Conservation (phyloP, 2,113 vertebrate genomes). For the Leucopsar rothschildi region DNA sequence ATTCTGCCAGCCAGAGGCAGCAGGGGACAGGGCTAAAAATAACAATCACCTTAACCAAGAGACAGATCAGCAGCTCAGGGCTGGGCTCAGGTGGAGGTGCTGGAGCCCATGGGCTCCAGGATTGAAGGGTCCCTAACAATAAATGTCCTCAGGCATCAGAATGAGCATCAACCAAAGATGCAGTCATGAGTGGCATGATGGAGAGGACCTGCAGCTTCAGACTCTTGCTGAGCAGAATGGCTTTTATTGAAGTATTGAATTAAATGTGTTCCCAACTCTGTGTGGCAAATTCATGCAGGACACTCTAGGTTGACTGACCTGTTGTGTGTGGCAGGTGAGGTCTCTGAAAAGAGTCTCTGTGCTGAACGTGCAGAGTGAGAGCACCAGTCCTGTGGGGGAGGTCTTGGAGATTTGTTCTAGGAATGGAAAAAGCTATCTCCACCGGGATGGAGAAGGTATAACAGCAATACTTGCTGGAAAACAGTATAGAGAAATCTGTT, state of each 20-base stretch:
- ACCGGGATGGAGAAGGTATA: neutral
- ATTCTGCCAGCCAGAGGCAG: neutral
- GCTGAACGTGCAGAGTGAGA: neutral
- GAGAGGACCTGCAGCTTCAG: neutral
- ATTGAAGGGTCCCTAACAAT: neutral
- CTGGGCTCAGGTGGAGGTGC: neutral
- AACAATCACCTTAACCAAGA: neutral
- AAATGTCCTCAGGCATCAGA: neutral
- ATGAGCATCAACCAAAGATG: neutral
- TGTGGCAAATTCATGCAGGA: neutral
- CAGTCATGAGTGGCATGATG: neutral
- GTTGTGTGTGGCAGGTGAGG: neutral
- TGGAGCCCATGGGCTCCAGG: neutral
- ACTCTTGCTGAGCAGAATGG: neutral
- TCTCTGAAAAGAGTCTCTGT: neutral
- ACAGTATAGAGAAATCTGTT: neutral
- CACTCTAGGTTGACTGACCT: neutral
- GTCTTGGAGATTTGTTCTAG: neutral
- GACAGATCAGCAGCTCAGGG: neutral
- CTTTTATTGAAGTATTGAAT: neutral
- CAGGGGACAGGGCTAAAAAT: neutral
- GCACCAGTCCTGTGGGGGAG: neutral
- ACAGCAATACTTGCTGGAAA: neutral
- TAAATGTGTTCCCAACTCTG: neutral
- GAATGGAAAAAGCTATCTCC: neutral